Conservation (phyloP, 2,888 invertebrate genomes). For the Xylophagus ater region DNA sequence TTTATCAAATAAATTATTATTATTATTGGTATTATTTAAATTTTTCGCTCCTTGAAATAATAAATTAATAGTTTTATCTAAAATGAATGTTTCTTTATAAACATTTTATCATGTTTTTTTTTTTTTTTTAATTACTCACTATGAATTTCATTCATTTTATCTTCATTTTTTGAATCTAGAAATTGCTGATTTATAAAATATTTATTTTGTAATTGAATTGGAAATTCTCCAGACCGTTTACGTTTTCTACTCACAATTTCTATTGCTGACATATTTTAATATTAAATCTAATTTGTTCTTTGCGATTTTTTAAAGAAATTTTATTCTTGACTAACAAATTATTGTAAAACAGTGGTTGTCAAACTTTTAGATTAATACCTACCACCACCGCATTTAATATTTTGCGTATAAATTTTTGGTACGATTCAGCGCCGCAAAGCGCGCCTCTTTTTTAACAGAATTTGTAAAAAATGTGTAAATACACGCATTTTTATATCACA, state of each 20-base stretch:
- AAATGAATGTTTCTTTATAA: not conserved
- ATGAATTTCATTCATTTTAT: constrained; percentile 20
- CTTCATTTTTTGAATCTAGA: constrained; percentile 14
- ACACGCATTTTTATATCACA: too few relatives aligned
- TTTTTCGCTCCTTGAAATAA: constrained; percentile 19
- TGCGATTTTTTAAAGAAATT: not conserved
- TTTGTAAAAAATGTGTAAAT: too few relatives aligned
- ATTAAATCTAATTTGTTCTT: not conserved
- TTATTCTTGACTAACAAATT: too few relatives aligned
- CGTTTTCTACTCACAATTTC: constrained; percentile 16
- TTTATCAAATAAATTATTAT: not conserved
- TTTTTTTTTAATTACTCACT: constrained; percentile 8
- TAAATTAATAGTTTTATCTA: constrained; percentile 19
- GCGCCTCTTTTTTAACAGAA: too few relatives aligned
- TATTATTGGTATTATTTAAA: constrained; percentile 13
- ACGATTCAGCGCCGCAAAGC: too few relatives aligned
- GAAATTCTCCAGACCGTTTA: constrained; percentile 17
- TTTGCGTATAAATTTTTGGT: too few relatives aligned
- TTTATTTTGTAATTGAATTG: constrained; percentile 18
- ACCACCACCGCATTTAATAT: too few relatives aligned
- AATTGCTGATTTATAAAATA: constrained; percentile 19
- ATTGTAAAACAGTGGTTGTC: too few relatives aligned
- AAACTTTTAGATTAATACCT: too few relatives aligned
- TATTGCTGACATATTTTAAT: constrained; percentile 1
- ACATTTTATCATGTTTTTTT: not conserved